Evolutionary conservation across 1,140 invertebrate species (phyloP).

Genomic region (Radopholus similis): DNA sequence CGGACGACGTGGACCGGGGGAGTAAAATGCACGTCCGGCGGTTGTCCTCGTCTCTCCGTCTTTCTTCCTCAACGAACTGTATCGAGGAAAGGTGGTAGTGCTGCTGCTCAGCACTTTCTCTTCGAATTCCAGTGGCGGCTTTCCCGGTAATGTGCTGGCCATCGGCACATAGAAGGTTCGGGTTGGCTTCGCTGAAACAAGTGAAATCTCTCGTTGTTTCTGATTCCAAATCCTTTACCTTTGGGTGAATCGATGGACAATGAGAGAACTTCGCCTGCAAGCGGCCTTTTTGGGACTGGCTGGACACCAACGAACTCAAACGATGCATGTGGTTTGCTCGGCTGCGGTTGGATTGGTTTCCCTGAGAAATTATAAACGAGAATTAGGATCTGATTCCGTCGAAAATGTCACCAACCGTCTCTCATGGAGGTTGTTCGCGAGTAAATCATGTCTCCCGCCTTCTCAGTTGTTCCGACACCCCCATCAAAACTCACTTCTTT

Average conservation of each 20-base stretch:
- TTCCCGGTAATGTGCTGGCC: background rate
- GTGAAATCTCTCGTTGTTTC: background rate
- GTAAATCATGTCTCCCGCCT: background rate
- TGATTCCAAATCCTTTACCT: background rate
- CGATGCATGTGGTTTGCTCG: background rate
- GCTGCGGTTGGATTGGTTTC: background rate
- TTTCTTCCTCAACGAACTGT: background rate
- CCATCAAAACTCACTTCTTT: background rate
- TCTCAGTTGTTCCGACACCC: background rate
- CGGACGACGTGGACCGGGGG: background rate
- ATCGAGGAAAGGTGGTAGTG: no score
- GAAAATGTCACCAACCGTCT: background rate
- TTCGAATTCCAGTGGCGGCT: background rate
- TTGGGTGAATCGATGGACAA: background rate
- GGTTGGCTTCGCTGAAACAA: slow-evolving; percentile 11
- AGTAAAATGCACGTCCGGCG: background rate
- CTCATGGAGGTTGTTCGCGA: slow-evolving; percentile 6
- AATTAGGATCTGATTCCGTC: background rate
- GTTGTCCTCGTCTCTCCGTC: no score
- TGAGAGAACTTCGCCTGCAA: background rate
- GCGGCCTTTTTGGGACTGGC: no score
- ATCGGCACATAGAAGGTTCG: background rate
- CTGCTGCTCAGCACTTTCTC: no score
- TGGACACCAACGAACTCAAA: no score
- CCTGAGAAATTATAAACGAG: background rate